Evolutionary conservation across 1,140 invertebrate genomes (phyloP).

Genomic region (Drosophila nigromelanica): DNA sequence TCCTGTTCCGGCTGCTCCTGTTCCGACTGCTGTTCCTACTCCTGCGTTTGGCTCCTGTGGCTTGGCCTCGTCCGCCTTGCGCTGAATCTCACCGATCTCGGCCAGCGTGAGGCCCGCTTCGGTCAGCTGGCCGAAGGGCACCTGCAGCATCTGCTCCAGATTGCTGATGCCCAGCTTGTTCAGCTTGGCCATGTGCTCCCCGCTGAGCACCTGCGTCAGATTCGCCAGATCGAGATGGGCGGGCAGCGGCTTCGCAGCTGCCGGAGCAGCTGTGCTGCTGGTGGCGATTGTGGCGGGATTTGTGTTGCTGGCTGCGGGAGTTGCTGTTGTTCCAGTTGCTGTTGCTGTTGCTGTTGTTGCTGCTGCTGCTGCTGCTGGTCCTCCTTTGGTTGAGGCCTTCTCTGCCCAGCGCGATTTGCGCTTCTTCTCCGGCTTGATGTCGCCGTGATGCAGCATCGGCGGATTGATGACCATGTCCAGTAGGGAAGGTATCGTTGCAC

Average conservation of each 20-base stretch:
- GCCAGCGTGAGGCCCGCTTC: conserved; percentile 85
- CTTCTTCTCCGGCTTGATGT: conserved; percentile 84
- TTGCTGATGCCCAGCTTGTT: conserved; percentile 86
- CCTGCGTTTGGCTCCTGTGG: neutral
- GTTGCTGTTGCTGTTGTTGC: neutral
- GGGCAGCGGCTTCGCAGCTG: conserved; percentile 33
- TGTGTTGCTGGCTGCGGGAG: neutral
- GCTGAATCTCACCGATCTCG: conserved; percentile 86
- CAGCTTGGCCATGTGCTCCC: conserved; percentile 86
- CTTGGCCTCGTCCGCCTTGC: conserved; percentile 84
- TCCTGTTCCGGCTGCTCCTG: neutral
- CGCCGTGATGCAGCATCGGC: conserved; percentile 41
- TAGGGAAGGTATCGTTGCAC: conserved; percentile 65
- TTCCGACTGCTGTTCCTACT: neutral
- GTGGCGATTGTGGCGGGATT: neutral
- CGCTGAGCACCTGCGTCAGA: conserved; percentile 85
- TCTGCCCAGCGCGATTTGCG: conserved; percentile 87
- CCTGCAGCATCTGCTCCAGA: conserved; percentile 86
- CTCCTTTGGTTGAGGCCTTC: conserved; percentile 36
- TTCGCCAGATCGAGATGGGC: conserved; percentile 85
- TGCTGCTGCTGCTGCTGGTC: neutral
- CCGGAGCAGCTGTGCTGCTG: neutral
- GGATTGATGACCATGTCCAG: conserved; percentile 80
- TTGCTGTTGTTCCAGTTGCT: neutral
- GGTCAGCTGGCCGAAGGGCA: conserved; percentile 86